Evolutionary conservation across 2,888 invertebrate genomes (phyloP).

Genomic region (Polydrusus pterygomalis): DNA sequence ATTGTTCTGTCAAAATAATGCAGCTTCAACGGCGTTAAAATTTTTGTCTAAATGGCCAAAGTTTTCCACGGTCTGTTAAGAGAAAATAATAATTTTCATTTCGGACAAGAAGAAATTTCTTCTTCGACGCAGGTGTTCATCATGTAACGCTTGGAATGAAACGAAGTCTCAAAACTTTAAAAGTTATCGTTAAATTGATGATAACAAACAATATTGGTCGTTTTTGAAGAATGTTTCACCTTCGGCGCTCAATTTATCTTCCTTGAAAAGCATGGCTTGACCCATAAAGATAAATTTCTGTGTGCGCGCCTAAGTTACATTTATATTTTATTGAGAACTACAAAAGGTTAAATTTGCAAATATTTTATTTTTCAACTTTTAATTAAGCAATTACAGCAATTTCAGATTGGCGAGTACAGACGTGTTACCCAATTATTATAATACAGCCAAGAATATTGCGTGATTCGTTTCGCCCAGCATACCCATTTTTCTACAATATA

Average conservation of each 20-base stretch:
- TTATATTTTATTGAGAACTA: background rate
- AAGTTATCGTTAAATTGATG: no score
- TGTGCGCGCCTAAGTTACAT: no score
- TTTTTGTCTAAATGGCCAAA: constrained; percentile 24
- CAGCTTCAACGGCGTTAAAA: constrained; percentile 17
- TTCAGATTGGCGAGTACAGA: constrained; percentile 5
- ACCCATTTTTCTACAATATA: constrained; percentile 21
- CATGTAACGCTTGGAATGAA: constrained; percentile 11
- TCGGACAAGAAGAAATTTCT: constrained; percentile 9
- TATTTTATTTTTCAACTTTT: background rate
- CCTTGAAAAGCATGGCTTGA: no score
- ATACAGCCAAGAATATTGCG: constrained; percentile 11
- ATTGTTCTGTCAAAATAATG: constrained; percentile 31
- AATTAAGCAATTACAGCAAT: constrained; percentile 17
- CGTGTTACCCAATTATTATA: constrained; percentile 26
- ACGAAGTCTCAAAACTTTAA: background rate
- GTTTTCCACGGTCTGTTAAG: constrained; percentile 24
- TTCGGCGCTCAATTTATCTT: no score
- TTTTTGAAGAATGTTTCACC: no score
- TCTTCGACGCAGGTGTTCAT: constrained; percentile 11
- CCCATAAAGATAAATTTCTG: background rate
- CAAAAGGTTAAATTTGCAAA: background rate
- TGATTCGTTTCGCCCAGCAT: background rate
- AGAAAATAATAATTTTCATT: constrained; percentile 24
- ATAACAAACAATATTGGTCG: no score